phyloP scores from a whole-genome alignment of 2,113 vertebrate genomes.

The Etia nguti region DNA sequence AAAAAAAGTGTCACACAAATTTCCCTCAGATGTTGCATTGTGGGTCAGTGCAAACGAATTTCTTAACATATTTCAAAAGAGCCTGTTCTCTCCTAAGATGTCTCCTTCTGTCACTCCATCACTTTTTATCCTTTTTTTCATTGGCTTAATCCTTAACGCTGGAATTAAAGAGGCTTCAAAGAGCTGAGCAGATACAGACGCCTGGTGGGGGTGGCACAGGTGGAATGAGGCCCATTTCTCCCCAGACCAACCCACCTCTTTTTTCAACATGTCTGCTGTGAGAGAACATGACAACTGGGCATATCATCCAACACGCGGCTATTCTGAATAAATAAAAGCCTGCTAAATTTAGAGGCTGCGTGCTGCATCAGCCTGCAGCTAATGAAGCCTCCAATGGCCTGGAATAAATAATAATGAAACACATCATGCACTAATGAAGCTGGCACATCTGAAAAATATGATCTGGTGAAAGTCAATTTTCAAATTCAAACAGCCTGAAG shows the following conservation, averaged over 20 bases:
- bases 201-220: constrained; percentile 42
- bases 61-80: constrained; percentile 52
- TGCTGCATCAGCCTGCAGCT: constrained; percentile 46
- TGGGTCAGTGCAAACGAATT: constrained; percentile 54
- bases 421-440: constrained; percentile 60
- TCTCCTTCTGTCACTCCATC: constrained; percentile 37
- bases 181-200: constrained; percentile 24
- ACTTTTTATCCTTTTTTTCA: constrained; percentile 46
- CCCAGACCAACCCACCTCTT: constrained; percentile 22
- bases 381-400: constrained; percentile 62
- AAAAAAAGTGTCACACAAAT: constrained; percentile 31
- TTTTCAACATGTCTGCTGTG: neutral
- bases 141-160: constrained; percentile 53
- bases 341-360: constrained; percentile 55
- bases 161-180: constrained; percentile 64
- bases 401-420: constrained; percentile 68
- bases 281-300: constrained; percentile 16
- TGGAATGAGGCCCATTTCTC: constrained; percentile 35
- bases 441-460: constrained; percentile 54
- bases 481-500: constrained; percentile 34
- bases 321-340: constrained; percentile 55
- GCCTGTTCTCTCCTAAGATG: constrained; percentile 32
- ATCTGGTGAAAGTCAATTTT: constrained; percentile 27
- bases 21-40: constrained; percentile 49
- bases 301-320: constrained; percentile 17